Conservation (phyloP, 1,140 invertebrate species). For the Paracyclopina nana region DNA sequence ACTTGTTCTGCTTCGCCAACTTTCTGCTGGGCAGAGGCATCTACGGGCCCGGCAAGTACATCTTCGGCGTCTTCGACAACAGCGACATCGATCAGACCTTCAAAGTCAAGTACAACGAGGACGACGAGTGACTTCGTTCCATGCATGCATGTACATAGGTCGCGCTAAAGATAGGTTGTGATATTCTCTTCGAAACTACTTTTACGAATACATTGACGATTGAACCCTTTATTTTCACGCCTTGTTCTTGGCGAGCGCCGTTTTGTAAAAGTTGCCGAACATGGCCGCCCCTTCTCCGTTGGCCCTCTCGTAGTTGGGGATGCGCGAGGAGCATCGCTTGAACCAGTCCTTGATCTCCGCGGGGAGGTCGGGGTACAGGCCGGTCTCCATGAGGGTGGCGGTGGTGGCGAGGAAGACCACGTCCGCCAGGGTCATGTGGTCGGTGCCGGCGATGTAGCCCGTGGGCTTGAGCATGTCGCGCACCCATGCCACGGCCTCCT, state of each 20-base stretch:
- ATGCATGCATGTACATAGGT: too few species aligned
- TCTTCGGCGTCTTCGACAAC: slow-evolving; percentile 21
- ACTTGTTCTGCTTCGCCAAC: slow-evolving; percentile 2
- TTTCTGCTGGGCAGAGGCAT: slow-evolving; percentile 20
- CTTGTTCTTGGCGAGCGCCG: neutral
- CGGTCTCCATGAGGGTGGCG: slow-evolving; percentile 20
- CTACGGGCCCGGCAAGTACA: slow-evolving; percentile 21
- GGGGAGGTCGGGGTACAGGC: slow-evolving; percentile 22
- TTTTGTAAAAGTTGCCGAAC: slow-evolving; percentile 8
- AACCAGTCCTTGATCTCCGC: slow-evolving; percentile 24
- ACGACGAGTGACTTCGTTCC: too few species aligned
- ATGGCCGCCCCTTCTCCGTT: neutral
- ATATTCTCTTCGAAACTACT: too few species aligned
- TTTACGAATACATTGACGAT: too few species aligned
- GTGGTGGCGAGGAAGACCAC: slow-evolving; percentile 22
- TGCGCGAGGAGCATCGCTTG: neutral
- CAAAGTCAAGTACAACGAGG: slow-evolving; percentile 19
- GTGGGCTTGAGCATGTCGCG: slow-evolving; percentile 5
- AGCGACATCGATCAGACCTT: slow-evolving; percentile 18
- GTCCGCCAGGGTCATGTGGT: slow-evolving; percentile 24
- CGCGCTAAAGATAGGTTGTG: too few species aligned
- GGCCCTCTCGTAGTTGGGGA: slow-evolving; percentile 5
- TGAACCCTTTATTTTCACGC: neutral
- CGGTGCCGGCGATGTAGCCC: slow-evolving; percentile 20
- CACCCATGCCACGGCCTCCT: neutral